Evolutionary conservation across 2,113 vertebrate genomes (phyloP), one percentile per base, ranked within the genome.

Genomic region (Heterotis niloticus): DNA sequence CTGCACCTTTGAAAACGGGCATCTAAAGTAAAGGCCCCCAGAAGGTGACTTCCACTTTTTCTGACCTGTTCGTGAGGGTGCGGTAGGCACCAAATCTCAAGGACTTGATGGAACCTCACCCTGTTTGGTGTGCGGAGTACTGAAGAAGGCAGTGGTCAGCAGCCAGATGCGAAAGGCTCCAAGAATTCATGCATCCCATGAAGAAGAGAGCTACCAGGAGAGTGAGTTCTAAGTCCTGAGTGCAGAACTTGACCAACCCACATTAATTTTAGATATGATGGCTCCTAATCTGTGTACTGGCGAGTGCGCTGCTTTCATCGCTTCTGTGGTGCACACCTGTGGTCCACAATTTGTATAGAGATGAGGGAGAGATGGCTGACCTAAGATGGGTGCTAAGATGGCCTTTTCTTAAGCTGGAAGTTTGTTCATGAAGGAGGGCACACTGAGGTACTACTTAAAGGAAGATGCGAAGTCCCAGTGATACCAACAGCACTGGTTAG

Each of bases 361-460:
- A 34, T 72, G 20, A 24, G 11, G 60, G 60, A 20, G n/a, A n/a
- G 64, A 5, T 66, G 9, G 18, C 64, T 66, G 64, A 52, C 23
- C 5, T 98, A 99, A 91, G 93, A n/a, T n/a, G 96, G 16, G 97
- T 96, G 73, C 88, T 0, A 96, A 98, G 93, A 99, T 98, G 0
- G 95, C 96, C 60, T 98, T 54, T 99, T 99, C 84, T 68, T 98
- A n/a, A n/a, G 5, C 97, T 94, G 89, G 79, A 98, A 96, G 87
- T 99, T 99, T 0, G 94, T 88, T 99, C 62, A 94, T 98, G 82
- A 88, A 96, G 52, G 97, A 98, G 87, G 96, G 97, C 0, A 95
- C 93, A 0, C 90, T 99, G 77, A 98, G 98, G 98, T n/a, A n/a
- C 83, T 99, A 96, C 92, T 98, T 97, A 94, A 96, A 95, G 82